These are phyloP conservation scores for Mythimna pallens DNA, from an alignment of 2,888 invertebrate genomes.

Conservation along the genomic window DNA sequence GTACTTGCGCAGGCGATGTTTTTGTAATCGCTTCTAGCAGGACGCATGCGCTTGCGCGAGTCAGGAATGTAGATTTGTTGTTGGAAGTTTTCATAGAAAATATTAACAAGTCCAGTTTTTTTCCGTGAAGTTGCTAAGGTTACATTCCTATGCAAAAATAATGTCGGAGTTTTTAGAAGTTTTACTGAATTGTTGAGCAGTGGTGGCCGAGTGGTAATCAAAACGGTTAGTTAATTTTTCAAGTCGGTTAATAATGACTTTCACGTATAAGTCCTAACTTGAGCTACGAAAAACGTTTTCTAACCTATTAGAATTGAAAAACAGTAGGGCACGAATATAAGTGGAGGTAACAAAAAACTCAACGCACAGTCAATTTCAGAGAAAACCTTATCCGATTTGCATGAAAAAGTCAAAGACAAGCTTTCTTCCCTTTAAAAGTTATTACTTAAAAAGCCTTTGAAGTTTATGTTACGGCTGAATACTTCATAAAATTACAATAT, in stretches of 20 bases:
- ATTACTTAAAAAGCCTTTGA: slow-evolving; percentile 40
- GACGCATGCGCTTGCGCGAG: slow-evolving; percentile 60
- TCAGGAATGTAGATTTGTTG: slow-evolving; percentile 53
- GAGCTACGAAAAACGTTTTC: slow-evolving; percentile 1
- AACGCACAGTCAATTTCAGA: slow-evolving; percentile 24
- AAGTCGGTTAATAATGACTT: too few relatives aligned
- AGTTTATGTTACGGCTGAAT: slow-evolving; percentile 31
- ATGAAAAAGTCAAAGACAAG: slow-evolving; percentile 49
- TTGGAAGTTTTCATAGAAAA: slow-evolving; percentile 58
- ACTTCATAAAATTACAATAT: slow-evolving; percentile 47
- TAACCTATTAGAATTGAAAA: slow-evolving; percentile 9
- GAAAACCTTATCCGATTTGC: slow-evolving; percentile 39
- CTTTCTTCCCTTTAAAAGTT: slow-evolving; percentile 32
- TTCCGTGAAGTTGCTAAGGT: slow-evolving; percentile 24
- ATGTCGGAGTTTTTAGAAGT: slow-evolving; percentile 4
- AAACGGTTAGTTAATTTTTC: too few relatives aligned
- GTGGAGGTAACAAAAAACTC: slow-evolving; percentile 14
- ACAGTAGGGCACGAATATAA: not conserved
- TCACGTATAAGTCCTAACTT: not conserved
- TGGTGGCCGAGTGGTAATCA: too few relatives aligned
- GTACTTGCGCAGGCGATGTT: slow-evolving; percentile 57
- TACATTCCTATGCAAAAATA: slow-evolving; percentile 44
- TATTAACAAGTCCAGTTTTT: slow-evolving; percentile 36
- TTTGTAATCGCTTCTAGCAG: slow-evolving; percentile 60
- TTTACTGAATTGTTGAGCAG: too few relatives aligned